Evolutionary conservation across 2,113 vertebrate genomes (phyloP).

Genomic region (Sarotherodon lohbergeri): DNA sequence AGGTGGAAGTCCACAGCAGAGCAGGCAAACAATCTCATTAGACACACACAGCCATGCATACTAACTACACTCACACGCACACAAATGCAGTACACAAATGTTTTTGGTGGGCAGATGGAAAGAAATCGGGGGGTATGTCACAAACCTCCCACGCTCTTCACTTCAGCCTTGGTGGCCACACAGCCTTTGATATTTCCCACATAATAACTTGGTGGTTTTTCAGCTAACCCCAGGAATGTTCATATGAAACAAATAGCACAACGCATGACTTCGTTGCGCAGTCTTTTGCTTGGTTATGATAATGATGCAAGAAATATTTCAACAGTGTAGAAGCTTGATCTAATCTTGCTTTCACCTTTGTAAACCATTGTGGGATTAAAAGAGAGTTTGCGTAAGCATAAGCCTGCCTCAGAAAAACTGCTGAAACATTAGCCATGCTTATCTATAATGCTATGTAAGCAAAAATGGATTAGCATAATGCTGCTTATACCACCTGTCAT

Average conservation of each 20-base stretch:
- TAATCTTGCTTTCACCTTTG: slow-evolving; percentile 25
- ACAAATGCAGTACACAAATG: not conserved
- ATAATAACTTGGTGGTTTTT: slow-evolving; percentile 59
- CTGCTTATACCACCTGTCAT: not conserved
- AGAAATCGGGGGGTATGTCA: slow-evolving; percentile 26
- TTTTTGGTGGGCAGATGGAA: slow-evolving; percentile 41
- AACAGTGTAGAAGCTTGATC: slow-evolving; percentile 23
- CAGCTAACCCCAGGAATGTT: slow-evolving; percentile 59
- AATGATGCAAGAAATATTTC: slow-evolving; percentile 39
- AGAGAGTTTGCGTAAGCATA: not conserved
- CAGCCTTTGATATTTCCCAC: slow-evolving; percentile 61
- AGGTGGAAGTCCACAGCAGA: not conserved
- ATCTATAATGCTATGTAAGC: not conserved
- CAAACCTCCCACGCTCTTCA: slow-evolving; percentile 60
- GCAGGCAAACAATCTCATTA: not conserved
- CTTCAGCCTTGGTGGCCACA: slow-evolving; percentile 48
- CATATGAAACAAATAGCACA: slow-evolving; percentile 57
- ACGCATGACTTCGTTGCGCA: slow-evolving; percentile 19
- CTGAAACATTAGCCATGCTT: not conserved
- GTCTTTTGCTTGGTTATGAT: not conserved
- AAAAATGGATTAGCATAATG: not conserved
- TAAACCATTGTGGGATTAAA: not conserved
- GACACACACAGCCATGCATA: not conserved
- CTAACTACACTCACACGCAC: not conserved
- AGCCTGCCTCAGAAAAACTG: not conserved